A percentile compares a stretch with the other conserved stretches of the same genome.
phyloP scores from a whole-genome alignment of 1,140 invertebrate species.

The Ctenoplectra terminalis region DNA sequence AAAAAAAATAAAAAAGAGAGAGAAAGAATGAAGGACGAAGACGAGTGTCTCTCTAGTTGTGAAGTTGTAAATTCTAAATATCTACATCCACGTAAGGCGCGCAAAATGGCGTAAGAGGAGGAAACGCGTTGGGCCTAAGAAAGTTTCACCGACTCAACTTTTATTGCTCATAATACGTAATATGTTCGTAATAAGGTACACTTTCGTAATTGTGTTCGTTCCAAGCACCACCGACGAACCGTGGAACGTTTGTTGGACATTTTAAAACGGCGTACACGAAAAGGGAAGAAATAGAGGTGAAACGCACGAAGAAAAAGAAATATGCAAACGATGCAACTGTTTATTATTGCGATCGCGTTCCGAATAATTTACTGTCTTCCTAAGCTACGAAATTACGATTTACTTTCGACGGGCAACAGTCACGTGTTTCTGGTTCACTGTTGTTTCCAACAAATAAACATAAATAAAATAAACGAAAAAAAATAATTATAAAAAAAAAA shows the following conservation, averaged over 20 bases:
- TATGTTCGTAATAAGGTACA: slow-evolving; percentile 76
- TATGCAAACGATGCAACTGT: slow-evolving; percentile 41
- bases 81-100: slow-evolving; percentile 67
- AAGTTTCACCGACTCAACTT: slow-evolving; percentile 74
- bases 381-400: slow-evolving; percentile 71
- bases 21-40: not conserved
- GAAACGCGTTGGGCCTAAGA: slow-evolving; percentile 60
- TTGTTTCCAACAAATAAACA: slow-evolving; percentile 50
- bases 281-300: not conserved
- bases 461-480: slow-evolving; percentile 3
- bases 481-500: not conserved
- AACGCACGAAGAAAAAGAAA: not conserved
- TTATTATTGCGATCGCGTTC: slow-evolving; percentile 67
- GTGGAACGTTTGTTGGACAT: slow-evolving; percentile 66
- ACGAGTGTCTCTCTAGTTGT: slow-evolving; percentile 68
- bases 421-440: slow-evolving; percentile 5
- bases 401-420: slow-evolving; percentile 61
- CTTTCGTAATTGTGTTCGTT: slow-evolving; percentile 72
- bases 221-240: slow-evolving; percentile 33
- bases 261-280: slow-evolving; percentile 59
- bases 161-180: slow-evolving; percentile 77
- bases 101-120: slow-evolving; percentile 12
- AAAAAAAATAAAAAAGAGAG: slow-evolving; percentile 12
- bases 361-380: slow-evolving; percentile 78
- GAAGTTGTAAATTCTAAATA: slow-evolving; percentile 81